Evolutionary conservation across 2,113 vertebrate genomes (phyloP), one percentile per base, ranked within the genome.

Genomic region (Passer montanus): DNA sequence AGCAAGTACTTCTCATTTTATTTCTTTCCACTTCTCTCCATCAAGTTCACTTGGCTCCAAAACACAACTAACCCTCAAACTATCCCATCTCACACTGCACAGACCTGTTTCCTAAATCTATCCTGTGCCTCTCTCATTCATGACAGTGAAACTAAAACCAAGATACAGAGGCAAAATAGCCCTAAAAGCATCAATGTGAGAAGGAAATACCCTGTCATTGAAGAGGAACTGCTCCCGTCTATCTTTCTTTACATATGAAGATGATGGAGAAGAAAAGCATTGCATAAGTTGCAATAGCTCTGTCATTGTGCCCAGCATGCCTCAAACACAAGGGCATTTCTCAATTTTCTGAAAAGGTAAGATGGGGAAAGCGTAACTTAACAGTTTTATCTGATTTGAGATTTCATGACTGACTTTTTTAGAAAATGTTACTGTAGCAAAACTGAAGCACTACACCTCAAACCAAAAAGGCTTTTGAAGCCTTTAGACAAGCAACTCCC

Each of bases 111-210:
- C 50, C 53, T 75, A n/a, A 75, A 68, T 43, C 58, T 66, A 17
- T 43, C 26, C 44, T 76, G 10, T 15, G 16, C 41, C 17, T 47
- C 39, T 17, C 30, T 82, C 46, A 60, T 41, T 75, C 26, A 30
- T 4, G 9, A 50, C 0, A 19, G 22, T 4, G 23, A 75, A 84
- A 67, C 19, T n/a, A 60, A 84, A 87, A 75, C 22, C 26, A 87
- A 62, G 28, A 82, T 0, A 18, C 8, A 68, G 56, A 55, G 26
- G 26, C 1, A 11, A 91, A 87, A 82, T 5, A 7, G 33, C 6
- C 27, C 19, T 52, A 1, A 1, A 0, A 58, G 16, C 28, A 56
- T 23, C 6, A 7, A 58, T 0, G 1, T 0, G 0, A 74, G 60
- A 93, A 80, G 24, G 13, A 74, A 78, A 6, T 33, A 67, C 3